Conservation (phyloP, 2,888 invertebrate genomes). For the Diarsia mendica region DNA sequence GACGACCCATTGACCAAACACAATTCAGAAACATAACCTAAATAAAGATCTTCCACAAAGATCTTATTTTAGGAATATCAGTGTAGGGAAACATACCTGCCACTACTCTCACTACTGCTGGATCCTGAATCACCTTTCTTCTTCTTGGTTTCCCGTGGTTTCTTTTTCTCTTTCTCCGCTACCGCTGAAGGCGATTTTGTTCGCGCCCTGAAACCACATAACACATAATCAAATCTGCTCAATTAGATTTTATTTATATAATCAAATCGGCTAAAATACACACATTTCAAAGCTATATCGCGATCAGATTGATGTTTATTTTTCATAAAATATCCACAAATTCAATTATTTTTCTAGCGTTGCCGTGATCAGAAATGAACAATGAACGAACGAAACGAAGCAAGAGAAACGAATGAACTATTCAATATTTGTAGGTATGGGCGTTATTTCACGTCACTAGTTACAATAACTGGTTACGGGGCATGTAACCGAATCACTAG, state of each 20-base stretch:
- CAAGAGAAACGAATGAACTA: neutral
- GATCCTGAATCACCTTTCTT: slow-evolving; percentile 93
- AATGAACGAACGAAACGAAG: slow-evolving; percentile 30
- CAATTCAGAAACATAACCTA: slow-evolving; percentile 39
- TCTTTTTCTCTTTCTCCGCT: slow-evolving; percentile 93
- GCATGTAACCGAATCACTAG: too few relatives aligned
- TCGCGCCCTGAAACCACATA: slow-evolving; percentile 91
- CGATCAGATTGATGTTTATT: slow-evolving; percentile 7
- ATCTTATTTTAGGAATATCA: neutral
- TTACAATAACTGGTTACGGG: too few relatives aligned
- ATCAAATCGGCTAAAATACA: slow-evolving; percentile 25
- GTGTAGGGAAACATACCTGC: slow-evolving; percentile 84
- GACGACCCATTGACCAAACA: neutral
- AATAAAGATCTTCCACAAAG: slow-evolving; percentile 1
- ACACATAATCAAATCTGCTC: slow-evolving; percentile 3
- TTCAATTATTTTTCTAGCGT: slow-evolving; percentile 44
- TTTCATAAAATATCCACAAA: slow-evolving; percentile 6
- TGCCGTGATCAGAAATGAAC: slow-evolving; percentile 39
- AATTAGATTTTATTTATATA: neutral
- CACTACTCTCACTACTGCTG: slow-evolving; percentile 95
- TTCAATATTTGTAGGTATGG: too few relatives aligned
- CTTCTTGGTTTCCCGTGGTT: slow-evolving; percentile 90
- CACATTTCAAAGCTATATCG: slow-evolving; percentile 31
- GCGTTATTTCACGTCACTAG: too few relatives aligned
- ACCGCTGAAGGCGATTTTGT: slow-evolving; percentile 93